phyloP scores from a whole-genome alignment of 2,888 invertebrate species.

The Callosobruchus maculatus region DNA sequence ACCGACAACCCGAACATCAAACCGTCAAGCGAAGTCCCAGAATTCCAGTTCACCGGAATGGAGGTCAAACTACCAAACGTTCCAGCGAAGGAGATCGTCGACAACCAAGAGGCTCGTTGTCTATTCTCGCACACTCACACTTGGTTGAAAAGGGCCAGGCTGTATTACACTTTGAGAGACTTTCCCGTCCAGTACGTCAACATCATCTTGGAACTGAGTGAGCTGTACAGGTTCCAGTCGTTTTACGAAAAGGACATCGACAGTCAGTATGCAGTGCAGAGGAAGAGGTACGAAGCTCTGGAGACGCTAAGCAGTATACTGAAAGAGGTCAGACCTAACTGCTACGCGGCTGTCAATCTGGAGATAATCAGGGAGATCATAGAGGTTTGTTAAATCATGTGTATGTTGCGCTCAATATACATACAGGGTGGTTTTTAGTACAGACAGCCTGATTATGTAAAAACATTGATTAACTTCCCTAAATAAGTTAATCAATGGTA shows the following conservation, averaged over 20 bases:
- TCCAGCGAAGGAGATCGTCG: conserved; percentile 40
- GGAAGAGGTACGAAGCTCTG: conserved; percentile 57
- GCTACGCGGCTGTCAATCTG: conserved; percentile 50
- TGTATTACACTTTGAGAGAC: conserved; percentile 58
- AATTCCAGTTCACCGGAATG: conserved; percentile 27
- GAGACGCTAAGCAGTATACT: conserved; percentile 57
- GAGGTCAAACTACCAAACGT: conserved; percentile 29
- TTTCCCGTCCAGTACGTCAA: conserved; percentile 59
- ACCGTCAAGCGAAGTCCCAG: background rate
- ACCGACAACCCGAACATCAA: conserved; percentile 17
- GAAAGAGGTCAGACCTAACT: conserved; percentile 55
- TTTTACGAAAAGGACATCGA: conserved; percentile 71
- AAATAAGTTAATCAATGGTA: no score
- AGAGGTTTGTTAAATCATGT: conserved; percentile 45
- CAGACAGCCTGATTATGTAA: no score
- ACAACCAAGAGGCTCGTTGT: conserved; percentile 52
- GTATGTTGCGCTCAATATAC: background rate
- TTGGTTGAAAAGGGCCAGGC: conserved; percentile 58
- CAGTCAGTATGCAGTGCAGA: conserved; percentile 56
- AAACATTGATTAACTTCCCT: no score
- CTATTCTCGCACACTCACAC: conserved; percentile 57
- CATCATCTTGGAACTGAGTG: conserved; percentile 59
- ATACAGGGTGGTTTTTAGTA: no score
- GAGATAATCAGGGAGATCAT: conserved; percentile 54
- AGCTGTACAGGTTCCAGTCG: conserved; percentile 63